These are phyloP conservation scores for Megaceryle maxima DNA, from an alignment of 2,113 vertebrate genomes.

Conservation along the genomic window DNA sequence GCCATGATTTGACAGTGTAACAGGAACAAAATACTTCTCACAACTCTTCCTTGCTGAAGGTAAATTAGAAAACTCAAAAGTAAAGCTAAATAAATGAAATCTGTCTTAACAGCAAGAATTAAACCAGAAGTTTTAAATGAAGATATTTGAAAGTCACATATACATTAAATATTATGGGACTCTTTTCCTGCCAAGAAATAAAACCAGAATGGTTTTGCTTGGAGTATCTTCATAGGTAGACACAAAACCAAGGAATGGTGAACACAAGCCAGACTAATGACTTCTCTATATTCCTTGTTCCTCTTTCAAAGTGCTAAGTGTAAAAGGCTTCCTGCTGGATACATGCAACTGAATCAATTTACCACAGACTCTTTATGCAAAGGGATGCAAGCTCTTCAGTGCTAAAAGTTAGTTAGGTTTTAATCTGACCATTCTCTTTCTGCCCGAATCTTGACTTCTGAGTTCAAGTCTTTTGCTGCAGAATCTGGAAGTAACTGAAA, in stretches of 20 bases:
- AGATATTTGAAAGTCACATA: not conserved
- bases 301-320: not conserved
- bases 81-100: not conserved
- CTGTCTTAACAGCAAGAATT: not conserved
- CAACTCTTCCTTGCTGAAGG: not conserved
- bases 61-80: not conserved
- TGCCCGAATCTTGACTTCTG: conserved; percentile 7
- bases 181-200: not conserved
- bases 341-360: not conserved
- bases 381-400: not conserved
- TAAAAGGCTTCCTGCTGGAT: not conserved
- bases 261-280: not conserved
- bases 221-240: not conserved
- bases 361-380: not conserved
- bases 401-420: not conserved
- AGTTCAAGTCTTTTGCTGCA: not conserved
- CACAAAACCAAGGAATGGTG: not conserved
- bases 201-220: not conserved
- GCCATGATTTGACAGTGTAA: not conserved
- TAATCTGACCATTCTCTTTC: not conserved
- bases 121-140: not conserved
- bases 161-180: not conserved
- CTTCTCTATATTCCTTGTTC: not conserved
- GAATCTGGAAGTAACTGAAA: conserved; percentile 49
- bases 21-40: not conserved